phyloP scores from a whole-genome alignment of 2,113 vertebrate genomes.

The Macroglossus sobrinus region DNA sequence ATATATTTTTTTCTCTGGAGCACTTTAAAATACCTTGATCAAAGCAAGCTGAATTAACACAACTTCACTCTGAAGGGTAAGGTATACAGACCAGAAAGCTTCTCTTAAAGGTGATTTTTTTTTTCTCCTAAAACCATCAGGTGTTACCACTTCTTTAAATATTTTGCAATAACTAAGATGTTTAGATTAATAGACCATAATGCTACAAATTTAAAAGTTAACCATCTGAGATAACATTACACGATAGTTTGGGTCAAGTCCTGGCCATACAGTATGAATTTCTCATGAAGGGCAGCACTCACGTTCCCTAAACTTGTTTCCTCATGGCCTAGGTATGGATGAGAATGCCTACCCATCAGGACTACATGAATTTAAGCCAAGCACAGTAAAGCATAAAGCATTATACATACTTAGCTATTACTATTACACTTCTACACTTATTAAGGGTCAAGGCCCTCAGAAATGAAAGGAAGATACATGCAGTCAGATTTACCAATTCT shows the following conservation, averaged over 20 bases:
- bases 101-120: neutral
- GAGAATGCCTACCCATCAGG: neutral
- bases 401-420: neutral
- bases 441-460: neutral
- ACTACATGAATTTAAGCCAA: rapidly evolving
- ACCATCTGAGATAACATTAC: neutral
- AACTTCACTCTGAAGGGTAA: neutral
- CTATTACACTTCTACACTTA: neutral
- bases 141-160: neutral
- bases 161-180: neutral
- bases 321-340: rapidly evolving
- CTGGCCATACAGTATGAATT: neutral
- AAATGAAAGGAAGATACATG: neutral
- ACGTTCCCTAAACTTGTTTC: neutral
- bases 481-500: conserved; percentile 87
- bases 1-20: neutral
- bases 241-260: neutral
- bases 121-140: neutral
- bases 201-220: neutral
- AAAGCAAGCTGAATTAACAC: neutral
- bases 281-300: neutral
- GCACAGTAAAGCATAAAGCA: neutral
- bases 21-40: neutral
- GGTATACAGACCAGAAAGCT: neutral
- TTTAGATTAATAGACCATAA: neutral